These are phyloP conservation scores for Tachina grossa DNA, from an alignment of 2,888 invertebrate species.

Conservation along the genomic window DNA sequence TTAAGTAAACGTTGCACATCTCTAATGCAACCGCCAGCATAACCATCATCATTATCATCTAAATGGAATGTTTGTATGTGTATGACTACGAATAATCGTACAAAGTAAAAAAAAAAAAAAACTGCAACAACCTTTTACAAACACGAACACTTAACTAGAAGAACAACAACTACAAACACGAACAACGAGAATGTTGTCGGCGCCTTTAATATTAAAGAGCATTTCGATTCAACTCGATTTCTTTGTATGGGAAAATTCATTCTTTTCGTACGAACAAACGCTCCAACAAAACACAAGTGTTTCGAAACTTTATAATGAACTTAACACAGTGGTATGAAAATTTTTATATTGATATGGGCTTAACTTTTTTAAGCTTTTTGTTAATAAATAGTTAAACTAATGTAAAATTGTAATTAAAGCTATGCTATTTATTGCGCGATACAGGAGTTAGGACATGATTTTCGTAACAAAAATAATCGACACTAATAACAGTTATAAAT, in stretches of 20 bases:
- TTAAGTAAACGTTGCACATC: too few relatives aligned
- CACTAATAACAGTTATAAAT: too few relatives aligned
- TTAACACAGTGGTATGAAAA: too few relatives aligned
- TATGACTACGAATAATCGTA: conserved; percentile 23
- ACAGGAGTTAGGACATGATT: too few relatives aligned
- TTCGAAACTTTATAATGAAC: background rate
- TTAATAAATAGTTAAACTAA: too few relatives aligned
- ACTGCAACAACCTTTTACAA: conserved; percentile 39
- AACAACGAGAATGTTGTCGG: conserved; percentile 60
- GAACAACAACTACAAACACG: conserved; percentile 38
- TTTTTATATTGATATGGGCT: too few relatives aligned
- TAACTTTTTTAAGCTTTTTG: too few relatives aligned
- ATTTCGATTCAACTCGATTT: conserved; percentile 47
- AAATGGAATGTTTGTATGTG: conserved; percentile 36
- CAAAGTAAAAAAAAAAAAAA: conserved; percentile 13
- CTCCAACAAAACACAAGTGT: background rate
- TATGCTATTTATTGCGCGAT: too few relatives aligned
- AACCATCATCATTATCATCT: conserved; percentile 30
- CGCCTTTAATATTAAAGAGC: conserved; percentile 68
- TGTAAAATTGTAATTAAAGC: too few relatives aligned
- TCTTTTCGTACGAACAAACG: background rate
- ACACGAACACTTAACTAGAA: conserved; percentile 42
- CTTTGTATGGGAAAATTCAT: background rate
- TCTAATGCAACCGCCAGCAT: conserved; percentile 28
- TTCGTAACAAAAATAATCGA: too few relatives aligned